Percentiles rank a stretch among this genome's conserved stretches.
These are phyloP conservation scores for Melinaea menophilus DNA, from an alignment of 2,888 invertebrate genomes.

Conservation along the genomic window DNA sequence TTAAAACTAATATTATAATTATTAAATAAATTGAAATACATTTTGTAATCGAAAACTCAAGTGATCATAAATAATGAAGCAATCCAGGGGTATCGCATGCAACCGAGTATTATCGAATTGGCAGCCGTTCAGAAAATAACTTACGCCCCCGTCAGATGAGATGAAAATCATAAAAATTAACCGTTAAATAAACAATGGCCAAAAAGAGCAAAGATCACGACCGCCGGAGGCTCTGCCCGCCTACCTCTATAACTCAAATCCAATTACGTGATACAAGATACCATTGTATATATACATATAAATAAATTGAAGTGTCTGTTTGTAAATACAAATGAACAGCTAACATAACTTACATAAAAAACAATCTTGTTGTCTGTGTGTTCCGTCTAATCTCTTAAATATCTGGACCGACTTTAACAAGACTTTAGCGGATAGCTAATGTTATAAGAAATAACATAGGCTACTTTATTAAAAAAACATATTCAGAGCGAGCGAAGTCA, in stretches of 20 bases:
- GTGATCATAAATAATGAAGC: conserved; percentile 56
- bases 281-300: too few relatives aligned
- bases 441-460: too few relatives aligned
- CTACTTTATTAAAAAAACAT: too few relatives aligned
- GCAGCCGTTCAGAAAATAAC: conserved; percentile 70
- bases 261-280: conserved; percentile 14
- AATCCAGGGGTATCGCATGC: conserved; percentile 52
- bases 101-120: conserved; percentile 63
- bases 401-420: too few relatives aligned
- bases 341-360: too few relatives aligned
- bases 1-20: background rate
- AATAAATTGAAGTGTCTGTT: background rate
- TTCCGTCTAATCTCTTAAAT: too few relatives aligned
- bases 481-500: too few relatives aligned
- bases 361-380: too few relatives aligned
- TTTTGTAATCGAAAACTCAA: conserved; percentile 40
- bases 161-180: conserved; percentile 72
- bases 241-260: conserved; percentile 20
- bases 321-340: conserved; percentile 1
- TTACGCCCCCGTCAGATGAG: conserved; percentile 60
- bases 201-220: conserved; percentile 55
- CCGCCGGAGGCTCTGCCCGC: conserved; percentile 32
- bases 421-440: too few relatives aligned
- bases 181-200: conserved; percentile 74
- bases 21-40: conserved; percentile 24